These are phyloP conservation scores for Peromyscus nudipes DNA, from an alignment of 2,797 vertebrate genomes.

Conservation along the genomic window DNA sequence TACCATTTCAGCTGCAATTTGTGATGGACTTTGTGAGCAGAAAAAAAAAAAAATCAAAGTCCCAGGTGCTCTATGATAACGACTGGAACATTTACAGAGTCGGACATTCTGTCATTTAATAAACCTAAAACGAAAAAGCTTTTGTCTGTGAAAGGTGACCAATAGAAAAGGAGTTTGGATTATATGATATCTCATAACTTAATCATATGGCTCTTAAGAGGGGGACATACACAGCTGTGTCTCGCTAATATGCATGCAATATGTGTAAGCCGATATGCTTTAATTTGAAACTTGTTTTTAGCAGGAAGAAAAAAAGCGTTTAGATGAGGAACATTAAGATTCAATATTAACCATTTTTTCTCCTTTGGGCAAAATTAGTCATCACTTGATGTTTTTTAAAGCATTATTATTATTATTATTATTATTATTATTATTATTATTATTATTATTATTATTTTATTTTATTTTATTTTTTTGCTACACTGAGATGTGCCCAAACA, in stretches of 20 bases:
- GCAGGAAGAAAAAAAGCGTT: constrained; percentile 95
- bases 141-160: constrained; percentile 90
- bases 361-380: constrained; percentile 90
- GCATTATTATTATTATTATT: constrained; percentile 67
- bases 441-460: no score
- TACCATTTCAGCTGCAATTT: constrained; percentile 85
- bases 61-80: constrained; percentile 99
- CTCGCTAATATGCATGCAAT: constrained; percentile 98
- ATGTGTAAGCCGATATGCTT: constrained; percentile 99
- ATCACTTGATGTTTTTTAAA: constrained; percentile 91
- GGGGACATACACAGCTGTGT: constrained; percentile 97
- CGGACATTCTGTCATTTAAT: constrained; percentile 98
- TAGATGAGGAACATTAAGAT: constrained; percentile 91
- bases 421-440: constrained; percentile 29
- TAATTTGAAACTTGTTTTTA: constrained; percentile 98
- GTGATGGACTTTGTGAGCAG: constrained; percentile 86
- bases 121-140: constrained; percentile 98
- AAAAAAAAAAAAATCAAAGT: constrained; percentile 88
- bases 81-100: constrained; percentile 97
- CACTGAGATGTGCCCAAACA: constrained; percentile 82
- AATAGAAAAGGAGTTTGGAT: constrained; percentile 93
- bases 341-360: constrained; percentile 90
- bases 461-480: constrained; percentile 71
- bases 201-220: constrained; percentile 99
- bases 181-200: constrained; percentile 99